Base-by-base conservation (phyloP, 2,888 invertebrate genomes). In the Scaptomyza caliginosa region DNA sequence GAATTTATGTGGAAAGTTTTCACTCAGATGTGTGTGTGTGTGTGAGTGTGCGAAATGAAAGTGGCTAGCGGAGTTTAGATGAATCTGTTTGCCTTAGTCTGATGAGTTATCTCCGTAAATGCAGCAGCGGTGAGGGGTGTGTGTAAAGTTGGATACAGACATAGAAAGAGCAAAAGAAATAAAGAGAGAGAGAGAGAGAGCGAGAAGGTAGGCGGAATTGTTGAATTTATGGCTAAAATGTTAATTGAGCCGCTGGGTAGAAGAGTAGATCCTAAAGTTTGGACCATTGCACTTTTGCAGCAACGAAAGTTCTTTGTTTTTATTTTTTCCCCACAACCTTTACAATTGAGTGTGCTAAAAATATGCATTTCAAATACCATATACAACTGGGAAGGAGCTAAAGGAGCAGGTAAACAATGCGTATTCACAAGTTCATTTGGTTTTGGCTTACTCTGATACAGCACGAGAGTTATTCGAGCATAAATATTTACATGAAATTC, bases 21-120 rank as follows among this genome's bases (percentile, higher is more conserved):
- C 74, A 67, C 60, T 60, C 48, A 63, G 63, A 19, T 19, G 57
- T 45, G n/a, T 56, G 60, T 46, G 60, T 52, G 43, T 45, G 32
- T 40, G 16, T 32, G 49, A 34, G 56, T 58, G 39, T 51, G 63
- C 63, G 67, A 81, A 83, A 83, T 68, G 81, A 82, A 83, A 82
- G 81, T 82, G 81, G 81, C 81, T 78, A 78, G 83, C 81, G 69
- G 77, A 82, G 83, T 83, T 83, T 83, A 82, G 81, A 82, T 82
- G 83, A 82, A 82, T 82, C 81, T 83, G 81, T 77, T 82, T 82
- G 81, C 81, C 83, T 82, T 82, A 82, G 81, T 82, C 81, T 83
- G 81, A 82, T 82, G 81, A 82, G 81, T 83, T 82, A 82, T 82
- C 83, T 83, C 74, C 68, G 50, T 69, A 78, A 83, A 69, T 81